Conservation (phyloP, 64 coral and sea anemone species). For the Stichodactyla mertensii region DNA sequence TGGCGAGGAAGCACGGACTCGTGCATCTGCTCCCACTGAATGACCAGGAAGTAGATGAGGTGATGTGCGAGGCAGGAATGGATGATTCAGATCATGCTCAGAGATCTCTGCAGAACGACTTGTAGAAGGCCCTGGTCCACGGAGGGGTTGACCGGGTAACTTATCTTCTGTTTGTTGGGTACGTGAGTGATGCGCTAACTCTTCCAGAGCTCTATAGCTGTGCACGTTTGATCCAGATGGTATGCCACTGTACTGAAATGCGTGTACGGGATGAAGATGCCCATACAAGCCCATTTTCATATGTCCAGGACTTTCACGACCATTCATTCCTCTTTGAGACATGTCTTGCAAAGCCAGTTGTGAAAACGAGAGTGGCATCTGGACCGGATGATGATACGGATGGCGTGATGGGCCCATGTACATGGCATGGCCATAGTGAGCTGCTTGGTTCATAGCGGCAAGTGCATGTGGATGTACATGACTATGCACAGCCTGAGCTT, state of each 20-base stretch:
- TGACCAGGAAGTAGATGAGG: constrained; percentile 19
- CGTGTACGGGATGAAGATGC: constrained; percentile 35
- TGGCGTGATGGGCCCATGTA: constrained; percentile 35
- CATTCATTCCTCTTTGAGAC: constrained; percentile 31
- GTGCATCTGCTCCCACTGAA: constrained; percentile 1
- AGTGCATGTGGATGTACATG: constrained; percentile 51
- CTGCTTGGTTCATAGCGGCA: constrained; percentile 30
- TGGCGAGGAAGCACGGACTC: constrained; percentile 31
- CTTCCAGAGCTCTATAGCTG: constrained; percentile 41
- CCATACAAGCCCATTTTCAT: constrained; percentile 35
- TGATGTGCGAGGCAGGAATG: constrained; percentile 35
- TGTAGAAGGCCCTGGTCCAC: background rate
- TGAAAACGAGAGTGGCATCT: constrained; percentile 25
- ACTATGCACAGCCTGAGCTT: constrained; percentile 27
- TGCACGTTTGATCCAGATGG: constrained; percentile 6
- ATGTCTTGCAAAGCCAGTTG: constrained; percentile 28
- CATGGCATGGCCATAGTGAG: constrained; percentile 44
- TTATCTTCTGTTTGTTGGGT: constrained; percentile 14
- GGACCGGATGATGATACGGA: constrained; percentile 40
- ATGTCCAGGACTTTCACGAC: constrained; percentile 29
- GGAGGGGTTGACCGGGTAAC: constrained; percentile 12
- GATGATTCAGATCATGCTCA: constrained; percentile 55
- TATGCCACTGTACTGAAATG: constrained; percentile 14
- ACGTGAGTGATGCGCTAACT: background rate
- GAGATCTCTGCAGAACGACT: constrained; percentile 34